Evolutionary conservation across 2,113 vertebrate species (phyloP), one percentile per base, ranked within the genome.

Genomic region (Lepisosteus oculatus): DNA sequence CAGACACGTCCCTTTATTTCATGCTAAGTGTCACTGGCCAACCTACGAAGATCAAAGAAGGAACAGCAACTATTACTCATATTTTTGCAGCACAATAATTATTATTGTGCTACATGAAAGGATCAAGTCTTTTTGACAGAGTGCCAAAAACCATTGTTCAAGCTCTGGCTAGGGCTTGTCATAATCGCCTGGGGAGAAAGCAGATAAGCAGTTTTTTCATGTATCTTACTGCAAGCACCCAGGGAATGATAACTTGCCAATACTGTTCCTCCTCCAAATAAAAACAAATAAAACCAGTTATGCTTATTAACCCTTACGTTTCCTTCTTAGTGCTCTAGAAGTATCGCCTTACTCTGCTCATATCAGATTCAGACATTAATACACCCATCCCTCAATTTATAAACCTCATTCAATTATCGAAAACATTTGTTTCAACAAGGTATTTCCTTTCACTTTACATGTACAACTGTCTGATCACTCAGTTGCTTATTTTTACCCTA

Each of bases 121-220:
- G 47, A 6, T 5, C 3, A 8, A 59, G n/a, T 11, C 7, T 51
- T 59, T 12, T 59, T n/a, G n/a, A 59, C n/a, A 4, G 56, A 12
- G 7, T 59, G 56, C 56, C n/a, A 59, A 59, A 8, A 5, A 6
- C 56, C 11, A 59, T 59, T 59, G 56, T 59, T 59, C 13, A 4
- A 59, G 56, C 56, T 59, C 8, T 59, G 56, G 56, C 56, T 59
- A 12, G 56, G 56, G 56, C 56, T n/a, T 59, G 56, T 59, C 56
- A 59, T 12, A 14, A n/a, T n/a, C n/a, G 56, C 56, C 56, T 13
- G n/a, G 56, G n/a, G 56, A 59, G 56, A 59, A 59, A 59, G 56
- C 56, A 59, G 56, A 59, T 59, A 12, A 59, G 56, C 11, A 59
- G 56, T n/a, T 59, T 59, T 59, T 59, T 12, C 7, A 12, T 8